Conservation (phyloP, 2,797 vertebrate species). For the Alcedo atthis region DNA sequence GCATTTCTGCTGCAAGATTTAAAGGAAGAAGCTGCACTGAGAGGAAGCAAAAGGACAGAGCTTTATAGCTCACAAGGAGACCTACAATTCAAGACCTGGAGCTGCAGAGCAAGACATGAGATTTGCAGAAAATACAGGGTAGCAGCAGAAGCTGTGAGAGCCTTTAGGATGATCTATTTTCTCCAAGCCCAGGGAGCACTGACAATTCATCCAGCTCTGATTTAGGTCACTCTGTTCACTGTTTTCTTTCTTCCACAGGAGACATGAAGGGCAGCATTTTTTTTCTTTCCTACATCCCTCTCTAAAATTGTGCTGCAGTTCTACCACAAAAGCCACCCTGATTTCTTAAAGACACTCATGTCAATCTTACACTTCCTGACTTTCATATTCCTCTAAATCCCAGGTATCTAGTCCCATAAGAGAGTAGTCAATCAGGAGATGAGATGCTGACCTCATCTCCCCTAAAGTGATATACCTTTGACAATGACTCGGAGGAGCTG, state of each 20-base stretch:
- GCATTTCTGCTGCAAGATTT: slow-evolving; percentile 40
- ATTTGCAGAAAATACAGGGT: neutral
- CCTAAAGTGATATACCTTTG: neutral
- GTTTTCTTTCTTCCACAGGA: slow-evolving; percentile 3
- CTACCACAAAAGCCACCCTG: neutral
- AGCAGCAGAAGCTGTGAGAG: neutral
- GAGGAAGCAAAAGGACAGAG: neutral
- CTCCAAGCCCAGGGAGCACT: neutral
- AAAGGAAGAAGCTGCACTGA: slow-evolving; percentile 8
- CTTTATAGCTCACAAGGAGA: neutral
- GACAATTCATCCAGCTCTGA: neutral
- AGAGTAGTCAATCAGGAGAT: neutral
- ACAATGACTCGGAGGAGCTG: slow-evolving; percentile 8
- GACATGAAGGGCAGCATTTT: neutral
- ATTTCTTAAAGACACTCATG: neutral
- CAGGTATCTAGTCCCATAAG: neutral
- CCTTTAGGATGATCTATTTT: slow-evolving; percentile 20
- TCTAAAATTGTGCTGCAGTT: neutral
- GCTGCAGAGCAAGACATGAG: neutral
- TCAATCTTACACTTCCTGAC: neutral
- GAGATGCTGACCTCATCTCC: slow-evolving; percentile 24
- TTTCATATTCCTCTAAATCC: neutral
- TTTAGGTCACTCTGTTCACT: slow-evolving; percentile 4
- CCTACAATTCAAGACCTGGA: neutral
- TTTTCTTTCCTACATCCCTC: neutral